Conservation (phyloP, 2,113 vertebrate genomes). For the Calidris pugnax region DNA sequence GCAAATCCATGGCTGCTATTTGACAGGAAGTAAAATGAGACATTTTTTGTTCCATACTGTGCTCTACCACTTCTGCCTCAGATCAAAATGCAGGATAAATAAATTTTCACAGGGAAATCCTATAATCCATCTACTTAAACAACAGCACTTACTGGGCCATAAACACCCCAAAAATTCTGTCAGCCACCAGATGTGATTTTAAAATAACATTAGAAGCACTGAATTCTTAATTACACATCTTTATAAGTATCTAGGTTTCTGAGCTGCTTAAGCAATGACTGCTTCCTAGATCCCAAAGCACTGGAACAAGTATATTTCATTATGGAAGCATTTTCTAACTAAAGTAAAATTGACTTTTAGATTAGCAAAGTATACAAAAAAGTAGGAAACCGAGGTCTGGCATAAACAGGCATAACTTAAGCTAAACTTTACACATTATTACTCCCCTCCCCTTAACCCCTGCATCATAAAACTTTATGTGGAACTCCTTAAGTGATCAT, state of each 20-base stretch:
- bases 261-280: background rate
- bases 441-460: background rate
- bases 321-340: background rate
- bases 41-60: background rate
- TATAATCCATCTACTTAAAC: background rate
- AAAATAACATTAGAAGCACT: background rate
- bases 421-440: background rate
- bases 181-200: background rate
- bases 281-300: background rate
- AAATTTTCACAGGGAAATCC: background rate
- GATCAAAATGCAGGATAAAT: background rate
- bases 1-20: background rate
- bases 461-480: background rate
- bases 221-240: background rate
- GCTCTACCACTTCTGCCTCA: background rate
- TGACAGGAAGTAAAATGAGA: slow-evolving; percentile 18
- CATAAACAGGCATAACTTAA: background rate
- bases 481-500: background rate
- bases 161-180: background rate
- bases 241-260: background rate
- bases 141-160: background rate
- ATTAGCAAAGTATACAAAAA: background rate
- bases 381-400: background rate
- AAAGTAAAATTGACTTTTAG: background rate
- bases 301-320: background rate